phyloP scores from a whole-genome alignment of 2,888 invertebrate genomes.

The Serripes groenlandicus region DNA sequence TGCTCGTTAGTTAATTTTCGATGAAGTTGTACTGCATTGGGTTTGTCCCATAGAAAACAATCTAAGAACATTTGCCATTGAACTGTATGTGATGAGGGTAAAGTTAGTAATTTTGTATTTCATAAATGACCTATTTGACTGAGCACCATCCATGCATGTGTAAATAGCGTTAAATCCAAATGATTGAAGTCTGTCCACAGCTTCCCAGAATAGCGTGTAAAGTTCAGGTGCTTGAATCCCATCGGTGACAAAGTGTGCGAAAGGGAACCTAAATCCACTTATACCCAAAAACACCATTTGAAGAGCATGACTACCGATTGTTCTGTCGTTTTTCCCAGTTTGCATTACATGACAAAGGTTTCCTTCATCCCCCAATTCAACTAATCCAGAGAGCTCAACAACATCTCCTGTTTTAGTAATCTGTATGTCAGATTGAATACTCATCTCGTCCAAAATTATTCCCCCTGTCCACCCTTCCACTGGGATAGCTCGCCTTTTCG shows the following conservation, averaged over 20 bases:
- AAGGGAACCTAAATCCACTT: constrained; percentile 59
- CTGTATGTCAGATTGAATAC: constrained; percentile 54
- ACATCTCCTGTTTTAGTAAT: constrained; percentile 54
- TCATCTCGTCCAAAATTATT: constrained; percentile 49
- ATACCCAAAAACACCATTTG: constrained; percentile 61
- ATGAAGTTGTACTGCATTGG: constrained; percentile 45
- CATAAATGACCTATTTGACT: constrained; percentile 43
- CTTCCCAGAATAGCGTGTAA: constrained; percentile 43
- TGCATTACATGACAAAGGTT: constrained; percentile 36
- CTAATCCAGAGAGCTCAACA: constrained; percentile 55
- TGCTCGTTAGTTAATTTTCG: constrained; percentile 52
- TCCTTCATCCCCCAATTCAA: constrained; percentile 49
- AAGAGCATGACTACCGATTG: constrained; percentile 56
- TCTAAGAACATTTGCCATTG: constrained; percentile 59
- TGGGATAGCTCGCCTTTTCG: constrained; percentile 20
- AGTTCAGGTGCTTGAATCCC: constrained; percentile 38
- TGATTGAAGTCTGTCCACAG: constrained; percentile 33
- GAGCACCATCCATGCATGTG: constrained; percentile 43
- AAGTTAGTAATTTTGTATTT: constrained; percentile 17
- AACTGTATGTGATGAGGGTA: constrained; percentile 9
- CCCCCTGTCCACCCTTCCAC: constrained; percentile 38
- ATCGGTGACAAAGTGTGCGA: constrained; percentile 39
- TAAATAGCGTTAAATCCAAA: constrained; percentile 45
- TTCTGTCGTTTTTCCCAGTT: constrained; percentile 45
- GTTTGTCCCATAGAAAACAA: constrained; percentile 52